Percentiles rank a stretch among this genome's conserved stretches.
Conservation (phyloP, 2,888 invertebrate species). For the Cantharis nigra region DNA sequence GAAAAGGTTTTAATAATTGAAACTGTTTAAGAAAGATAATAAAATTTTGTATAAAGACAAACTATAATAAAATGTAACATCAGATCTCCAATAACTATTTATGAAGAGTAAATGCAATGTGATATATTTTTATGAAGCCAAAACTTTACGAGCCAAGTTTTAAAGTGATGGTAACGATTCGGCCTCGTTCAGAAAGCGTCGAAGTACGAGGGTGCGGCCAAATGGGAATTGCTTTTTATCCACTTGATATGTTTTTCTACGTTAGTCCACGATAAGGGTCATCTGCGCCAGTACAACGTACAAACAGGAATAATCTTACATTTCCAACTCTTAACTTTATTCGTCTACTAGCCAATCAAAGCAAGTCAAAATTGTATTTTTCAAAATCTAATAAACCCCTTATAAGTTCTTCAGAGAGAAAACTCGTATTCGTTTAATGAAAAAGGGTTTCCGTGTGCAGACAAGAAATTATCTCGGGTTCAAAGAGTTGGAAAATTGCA, state of each 20-base stretch:
- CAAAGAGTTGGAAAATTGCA: slow-evolving; percentile 23
- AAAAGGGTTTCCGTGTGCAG: slow-evolving; percentile 12
- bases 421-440: background rate
- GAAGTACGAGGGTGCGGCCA: slow-evolving; percentile 36
- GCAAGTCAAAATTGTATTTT: background rate
- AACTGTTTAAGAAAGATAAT: background rate
- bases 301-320: slow-evolving; percentile 38
- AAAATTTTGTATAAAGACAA: slow-evolving; percentile 21
- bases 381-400: background rate
- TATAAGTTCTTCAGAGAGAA: background rate
- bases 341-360: slow-evolving; percentile 12
- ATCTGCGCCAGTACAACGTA: slow-evolving; percentile 43
- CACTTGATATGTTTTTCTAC: slow-evolving; percentile 51
- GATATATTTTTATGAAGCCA: slow-evolving; percentile 40
- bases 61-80: slow-evolving; percentile 26
- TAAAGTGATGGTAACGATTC: slow-evolving; percentile 43
- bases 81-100: slow-evolving; percentile 32
- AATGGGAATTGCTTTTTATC: slow-evolving; percentile 49
- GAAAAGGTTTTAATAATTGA: background rate
- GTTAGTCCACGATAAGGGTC: slow-evolving; percentile 48
- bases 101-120: slow-evolving; percentile 36
- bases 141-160: slow-evolving; percentile 44
- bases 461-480: slow-evolving; percentile 21
- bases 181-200: slow-evolving; percentile 34
- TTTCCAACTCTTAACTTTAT: slow-evolving; percentile 40